Evolutionary conservation across 1,140 invertebrate genomes (phyloP), one percentile per base, ranked within the genome.

Genomic region (Phymastichus coffea): DNA sequence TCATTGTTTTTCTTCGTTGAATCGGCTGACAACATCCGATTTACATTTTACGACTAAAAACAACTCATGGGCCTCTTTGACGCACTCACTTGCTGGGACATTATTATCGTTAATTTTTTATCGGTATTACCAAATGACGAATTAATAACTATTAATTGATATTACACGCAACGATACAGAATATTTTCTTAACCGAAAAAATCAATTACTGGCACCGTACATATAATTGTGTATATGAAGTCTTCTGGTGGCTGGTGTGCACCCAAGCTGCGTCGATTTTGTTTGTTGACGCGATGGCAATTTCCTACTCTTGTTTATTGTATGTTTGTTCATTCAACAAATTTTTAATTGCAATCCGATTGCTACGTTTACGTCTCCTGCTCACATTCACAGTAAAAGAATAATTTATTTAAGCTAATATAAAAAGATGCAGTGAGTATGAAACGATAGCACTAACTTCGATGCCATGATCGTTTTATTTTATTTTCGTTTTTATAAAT

Each of bases 201-300:
- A 43, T 30, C 37, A 51, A 48, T 23, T 55, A 61, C 44, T 48
- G 15, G 58, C 52, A 61, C 59, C 47, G 43, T 55, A 40, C 8
- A 33, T 61, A 40, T 40, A 40, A 40, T n/a, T 60, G 46, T 54
- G 20, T 37, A 47, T 60, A 43, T 43, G 2, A 61, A 47, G 47
- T 49, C 71, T 70, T 71, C 67, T 72, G 74, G 76, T 77, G 75
- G 75, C 77, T 77, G 77, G 77, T 79, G 76, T 76, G 78, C 77
- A 79, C 73, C 76, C 74, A 76, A 69, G 73, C 72, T 75, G 70
- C 67, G 71, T 74, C 57, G 15, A 40, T 17, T 40, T 40, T n/a
- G n/a, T n/a, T n/a, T n/a, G n/a, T n/a, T n/a, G n/a, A n/a, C n/a
- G n/a, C n/a, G n/a, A n/a, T n/a, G n/a, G n/a, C n/a, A n/a, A n/a